phyloP scores from a whole-genome alignment of 2,797 vertebrate species.

The Pelodytes ibericus region DNA sequence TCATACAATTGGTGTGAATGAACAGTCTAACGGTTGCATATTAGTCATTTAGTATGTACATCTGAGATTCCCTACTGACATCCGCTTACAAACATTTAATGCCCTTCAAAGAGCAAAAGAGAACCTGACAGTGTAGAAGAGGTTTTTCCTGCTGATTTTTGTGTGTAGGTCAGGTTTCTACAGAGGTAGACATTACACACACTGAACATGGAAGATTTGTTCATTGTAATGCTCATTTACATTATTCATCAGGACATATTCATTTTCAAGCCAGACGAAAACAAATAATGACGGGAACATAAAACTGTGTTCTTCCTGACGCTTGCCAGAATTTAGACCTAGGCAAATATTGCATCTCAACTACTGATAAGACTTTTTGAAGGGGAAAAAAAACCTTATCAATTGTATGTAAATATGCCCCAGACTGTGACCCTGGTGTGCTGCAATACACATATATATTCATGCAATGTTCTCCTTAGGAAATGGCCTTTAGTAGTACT shows the following conservation, averaged over 20 bases:
- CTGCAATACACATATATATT: background rate
- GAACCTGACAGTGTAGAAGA: background rate
- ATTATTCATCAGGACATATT: constrained; percentile 48
- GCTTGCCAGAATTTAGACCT: background rate
- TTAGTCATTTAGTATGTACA: background rate
- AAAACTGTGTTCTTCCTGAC: background rate
- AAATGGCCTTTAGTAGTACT: too few relatives aligned
- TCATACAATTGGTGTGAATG: too few relatives aligned
- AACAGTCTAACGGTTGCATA: too few relatives aligned
- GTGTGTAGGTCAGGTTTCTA: constrained; percentile 37
- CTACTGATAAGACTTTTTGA: background rate
- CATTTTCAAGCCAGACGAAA: constrained; percentile 21
- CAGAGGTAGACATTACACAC: constrained; percentile 14
- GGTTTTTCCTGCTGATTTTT: background rate
- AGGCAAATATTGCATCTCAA: constrained; percentile 1
- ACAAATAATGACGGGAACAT: constrained; percentile 23
- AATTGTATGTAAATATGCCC: background rate
- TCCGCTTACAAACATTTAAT: too few relatives aligned
- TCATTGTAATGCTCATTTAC: constrained; percentile 28
- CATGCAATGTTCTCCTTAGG: too few relatives aligned
- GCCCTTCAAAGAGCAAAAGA: background rate
- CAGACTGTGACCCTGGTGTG: constrained; percentile 9
- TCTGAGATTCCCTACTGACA: constrained; percentile 3
- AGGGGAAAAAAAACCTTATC: background rate
- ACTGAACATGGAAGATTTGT: constrained; percentile 38